These are phyloP conservation scores for Nematopogon swammerdamellus DNA, from an alignment of 2,888 invertebrate species.

Conservation along the genomic window DNA sequence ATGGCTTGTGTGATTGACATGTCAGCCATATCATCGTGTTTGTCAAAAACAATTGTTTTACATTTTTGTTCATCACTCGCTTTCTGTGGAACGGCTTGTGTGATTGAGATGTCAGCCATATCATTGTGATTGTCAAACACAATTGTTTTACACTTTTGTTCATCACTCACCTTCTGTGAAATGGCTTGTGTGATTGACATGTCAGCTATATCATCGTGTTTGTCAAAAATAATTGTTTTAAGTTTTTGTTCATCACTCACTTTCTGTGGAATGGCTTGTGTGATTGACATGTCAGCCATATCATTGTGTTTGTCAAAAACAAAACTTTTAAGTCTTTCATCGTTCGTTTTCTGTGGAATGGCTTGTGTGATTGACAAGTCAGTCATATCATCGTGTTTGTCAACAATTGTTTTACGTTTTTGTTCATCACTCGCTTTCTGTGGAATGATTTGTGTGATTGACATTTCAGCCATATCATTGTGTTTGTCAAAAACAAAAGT, in stretches of 20 bases:
- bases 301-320: slow-evolving; percentile 12
- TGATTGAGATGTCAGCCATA: slow-evolving; percentile 15
- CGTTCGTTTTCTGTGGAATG: not conserved
- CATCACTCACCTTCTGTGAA: not conserved
- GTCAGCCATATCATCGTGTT: slow-evolving; percentile 9
- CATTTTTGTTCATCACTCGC: slow-evolving; percentile 1
- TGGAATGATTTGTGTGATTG: slow-evolving; percentile 19
- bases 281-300: slow-evolving; percentile 18
- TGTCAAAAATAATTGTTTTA: slow-evolving; percentile 1
- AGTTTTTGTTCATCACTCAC: slow-evolving; percentile 3
- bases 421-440: slow-evolving; percentile 7
- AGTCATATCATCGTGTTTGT: not conserved
- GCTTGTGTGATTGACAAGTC: slow-evolving; percentile 5
- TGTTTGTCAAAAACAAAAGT: slow-evolving; percentile 13
- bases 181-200: slow-evolving; percentile 5
- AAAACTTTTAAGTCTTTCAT: too few species aligned
- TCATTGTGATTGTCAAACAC: slow-evolving; percentile 12
- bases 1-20: slow-evolving; percentile 12
- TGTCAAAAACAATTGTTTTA: not conserved
- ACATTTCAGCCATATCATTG: slow-evolving; percentile 15
- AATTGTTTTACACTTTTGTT: slow-evolving; percentile 13
- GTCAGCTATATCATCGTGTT: not conserved
- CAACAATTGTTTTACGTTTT: slow-evolving; percentile 10
- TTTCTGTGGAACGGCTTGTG: slow-evolving; percentile 14
- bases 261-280: slow-evolving; percentile 18